These are phyloP conservation scores for Cecropterus lyciades DNA, from an alignment of 1,140 invertebrate species.

Conservation along the genomic window DNA sequence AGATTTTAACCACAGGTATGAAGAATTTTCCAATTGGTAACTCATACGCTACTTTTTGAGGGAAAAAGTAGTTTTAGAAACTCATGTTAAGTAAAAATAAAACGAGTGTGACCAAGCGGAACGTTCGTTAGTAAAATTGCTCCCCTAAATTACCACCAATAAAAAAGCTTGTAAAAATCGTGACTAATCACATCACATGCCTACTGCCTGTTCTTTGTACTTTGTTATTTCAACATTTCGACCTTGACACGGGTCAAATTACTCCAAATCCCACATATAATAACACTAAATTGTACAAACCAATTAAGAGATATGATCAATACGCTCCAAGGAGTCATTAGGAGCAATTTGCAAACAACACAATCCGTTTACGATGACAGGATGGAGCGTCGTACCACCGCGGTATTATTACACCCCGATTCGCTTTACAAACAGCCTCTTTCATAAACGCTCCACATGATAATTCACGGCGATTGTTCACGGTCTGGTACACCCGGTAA, in stretches of 20 bases:
- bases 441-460: slow-evolving; percentile 74
- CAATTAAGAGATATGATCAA: slow-evolving; percentile 44
- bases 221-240: background rate
- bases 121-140: too few species aligned
- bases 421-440: slow-evolving; percentile 72
- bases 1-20: too few species aligned
- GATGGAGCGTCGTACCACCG: slow-evolving; percentile 43
- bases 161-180: too few species aligned
- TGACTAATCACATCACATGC: too few species aligned
- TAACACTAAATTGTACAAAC: slow-evolving; percentile 21
- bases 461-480: slow-evolving; percentile 78
- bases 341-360: slow-evolving; percentile 68
- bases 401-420: slow-evolving; percentile 60
- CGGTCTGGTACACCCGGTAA: slow-evolving; percentile 73
- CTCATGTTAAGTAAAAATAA: too few species aligned
- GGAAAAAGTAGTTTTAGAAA: too few species aligned
- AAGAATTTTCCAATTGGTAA: too few species aligned
- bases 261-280: background rate
- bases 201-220: too few species aligned
- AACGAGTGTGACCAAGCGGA: too few species aligned
- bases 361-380: slow-evolving; percentile 63
- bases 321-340: slow-evolving; percentile 52
- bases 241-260: slow-evolving; percentile 3
- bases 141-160: too few species aligned
- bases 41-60: too few species aligned